A percentile compares a stretch with the other conserved stretches of the same genome.
phyloP scores from a whole-genome alignment of 2,888 invertebrate species.

The Sinentomon sp. region DNA sequence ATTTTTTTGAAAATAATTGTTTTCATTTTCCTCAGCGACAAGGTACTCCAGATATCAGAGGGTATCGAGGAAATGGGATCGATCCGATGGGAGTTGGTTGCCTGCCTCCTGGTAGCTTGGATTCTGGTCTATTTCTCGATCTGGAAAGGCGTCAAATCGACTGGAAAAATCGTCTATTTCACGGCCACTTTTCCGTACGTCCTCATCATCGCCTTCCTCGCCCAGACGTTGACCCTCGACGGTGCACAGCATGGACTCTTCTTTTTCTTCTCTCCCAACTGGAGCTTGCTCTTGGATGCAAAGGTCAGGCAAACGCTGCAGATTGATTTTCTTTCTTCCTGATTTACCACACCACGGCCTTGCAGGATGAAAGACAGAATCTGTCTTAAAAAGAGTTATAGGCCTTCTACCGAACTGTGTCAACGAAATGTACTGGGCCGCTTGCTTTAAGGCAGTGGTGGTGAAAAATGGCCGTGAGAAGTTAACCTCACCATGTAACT shows the following conservation, averaged over 20 bases:
- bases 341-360: too few species aligned
- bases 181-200: constrained; percentile 78
- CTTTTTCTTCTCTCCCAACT: constrained; percentile 65
- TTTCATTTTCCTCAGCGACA: too few species aligned
- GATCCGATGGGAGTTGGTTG: constrained; percentile 65
- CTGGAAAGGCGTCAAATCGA: constrained; percentile 89
- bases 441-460: too few species aligned
- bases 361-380: too few species aligned
- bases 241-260: constrained; percentile 59
- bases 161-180: constrained; percentile 63
- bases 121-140: constrained; percentile 79
- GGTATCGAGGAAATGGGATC: constrained; percentile 57
- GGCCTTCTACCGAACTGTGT: too few species aligned
- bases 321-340: too few species aligned
- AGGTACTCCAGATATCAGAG: constrained; percentile 52
- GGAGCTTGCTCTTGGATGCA: constrained; percentile 50
- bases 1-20: too few species aligned
- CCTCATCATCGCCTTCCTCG: constrained; percentile 56
- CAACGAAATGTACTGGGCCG: too few species aligned
- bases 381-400: too few species aligned
- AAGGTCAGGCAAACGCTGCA: constrained; percentile 38
- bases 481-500: too few species aligned
- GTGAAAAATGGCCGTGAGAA: too few species aligned
- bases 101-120: constrained; percentile 78
- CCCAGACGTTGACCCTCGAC: constrained; percentile 62